Conservation (phyloP, 2,888 invertebrate species). For the Epistrophe eligans region DNA sequence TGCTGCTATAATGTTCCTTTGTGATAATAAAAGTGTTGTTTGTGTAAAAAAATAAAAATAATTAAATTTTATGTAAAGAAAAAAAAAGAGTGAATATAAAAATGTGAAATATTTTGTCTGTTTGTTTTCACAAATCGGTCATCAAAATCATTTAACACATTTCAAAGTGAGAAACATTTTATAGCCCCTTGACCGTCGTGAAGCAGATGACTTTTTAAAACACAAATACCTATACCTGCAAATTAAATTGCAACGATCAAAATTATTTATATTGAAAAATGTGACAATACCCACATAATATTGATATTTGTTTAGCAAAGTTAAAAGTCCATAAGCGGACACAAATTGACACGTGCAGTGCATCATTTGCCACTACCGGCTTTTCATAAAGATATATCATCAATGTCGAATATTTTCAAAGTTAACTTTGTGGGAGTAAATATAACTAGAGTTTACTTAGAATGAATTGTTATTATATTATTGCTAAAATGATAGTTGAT, state of each 20-base stretch:
- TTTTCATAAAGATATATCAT: background rate
- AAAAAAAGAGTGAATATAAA: background rate
- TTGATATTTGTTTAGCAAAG: constrained; percentile 4
- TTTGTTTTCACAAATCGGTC: background rate
- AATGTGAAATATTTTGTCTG: background rate
- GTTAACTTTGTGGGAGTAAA: no score
- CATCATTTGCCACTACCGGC: background rate
- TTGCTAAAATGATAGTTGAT: no score
- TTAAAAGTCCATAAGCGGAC: background rate
- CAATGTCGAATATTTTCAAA: no score
- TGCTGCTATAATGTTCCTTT: background rate
- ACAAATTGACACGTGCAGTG: background rate
- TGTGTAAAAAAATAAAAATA: no score
- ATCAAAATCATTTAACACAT: background rate
- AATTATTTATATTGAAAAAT: background rate
- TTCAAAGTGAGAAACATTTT: background rate
- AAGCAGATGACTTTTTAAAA: background rate
- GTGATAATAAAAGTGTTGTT: background rate
- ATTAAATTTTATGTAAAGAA: background rate
- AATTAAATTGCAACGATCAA: background rate
- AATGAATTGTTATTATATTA: no score
- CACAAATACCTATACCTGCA: background rate
- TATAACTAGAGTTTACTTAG: no score
- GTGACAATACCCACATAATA: background rate
- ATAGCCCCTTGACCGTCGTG: background rate